Conservation (phyloP, 2,888 invertebrate species). For the Odontocerum albicorne region DNA sequence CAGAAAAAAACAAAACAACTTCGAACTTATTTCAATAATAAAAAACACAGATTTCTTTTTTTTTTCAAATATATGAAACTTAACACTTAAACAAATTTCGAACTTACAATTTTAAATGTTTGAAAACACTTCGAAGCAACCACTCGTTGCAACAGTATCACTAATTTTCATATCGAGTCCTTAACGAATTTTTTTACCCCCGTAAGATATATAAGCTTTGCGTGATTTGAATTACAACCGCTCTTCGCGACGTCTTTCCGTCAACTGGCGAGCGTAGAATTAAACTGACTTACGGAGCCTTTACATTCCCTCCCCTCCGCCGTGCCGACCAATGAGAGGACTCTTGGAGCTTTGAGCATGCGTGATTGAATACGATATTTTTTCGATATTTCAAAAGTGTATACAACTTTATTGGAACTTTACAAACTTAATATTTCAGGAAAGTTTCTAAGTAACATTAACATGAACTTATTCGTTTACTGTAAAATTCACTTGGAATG, state of each 20-base stretch:
- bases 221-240: not conserved
- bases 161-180: not conserved
- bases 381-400: constrained; percentile 15
- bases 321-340: constrained; percentile 18
- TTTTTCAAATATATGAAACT: too few species aligned
- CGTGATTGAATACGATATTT: constrained; percentile 12
- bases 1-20: not conserved
- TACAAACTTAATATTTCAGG: not conserved
- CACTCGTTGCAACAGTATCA: too few species aligned
- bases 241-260: constrained; percentile 6
- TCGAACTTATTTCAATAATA: not conserved
- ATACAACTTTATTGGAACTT: constrained; percentile 12
- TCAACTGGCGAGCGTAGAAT: constrained; percentile 16
- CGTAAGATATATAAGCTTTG: not conserved
- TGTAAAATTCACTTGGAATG: too few species aligned
- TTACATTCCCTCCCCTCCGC: constrained; percentile 43
- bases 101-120: constrained; percentile 2
- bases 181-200: not conserved
- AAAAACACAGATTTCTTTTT: not conserved
- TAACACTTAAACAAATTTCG: not conserved
- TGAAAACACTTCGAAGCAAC: not conserved
- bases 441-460: too few species aligned
- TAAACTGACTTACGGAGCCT: constrained; percentile 10
- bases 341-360: constrained; percentile 12
- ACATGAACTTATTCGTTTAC: not conserved